Evolutionary conservation across 2,888 invertebrate species (phyloP).

Genomic region (Sicus ferrugineus): DNA sequence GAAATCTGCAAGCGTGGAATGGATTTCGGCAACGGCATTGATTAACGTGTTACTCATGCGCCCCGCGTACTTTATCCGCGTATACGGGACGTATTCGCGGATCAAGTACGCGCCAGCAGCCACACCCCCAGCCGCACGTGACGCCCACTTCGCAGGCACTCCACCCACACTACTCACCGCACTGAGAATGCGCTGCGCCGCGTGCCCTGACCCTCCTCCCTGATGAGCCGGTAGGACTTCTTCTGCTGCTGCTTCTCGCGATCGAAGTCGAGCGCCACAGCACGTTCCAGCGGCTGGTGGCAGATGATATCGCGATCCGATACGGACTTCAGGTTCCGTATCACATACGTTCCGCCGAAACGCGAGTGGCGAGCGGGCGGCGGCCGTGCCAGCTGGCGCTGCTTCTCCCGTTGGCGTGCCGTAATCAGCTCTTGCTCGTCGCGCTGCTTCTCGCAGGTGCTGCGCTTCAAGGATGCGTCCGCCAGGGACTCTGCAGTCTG

Average conservation of each 20-base stretch:
- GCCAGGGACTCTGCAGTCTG: slow-evolving; percentile 77
- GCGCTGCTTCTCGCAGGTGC: slow-evolving; percentile 80
- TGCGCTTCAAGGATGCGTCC: slow-evolving; percentile 77
- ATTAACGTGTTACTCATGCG: slow-evolving; percentile 17
- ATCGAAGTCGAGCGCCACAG: slow-evolving; percentile 81
- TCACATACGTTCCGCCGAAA: slow-evolving; percentile 92
- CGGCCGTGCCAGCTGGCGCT: slow-evolving; percentile 58
- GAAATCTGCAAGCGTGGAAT: too few relatives aligned
- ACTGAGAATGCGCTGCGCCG: slow-evolving; percentile 89
- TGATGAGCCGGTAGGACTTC: slow-evolving; percentile 74
- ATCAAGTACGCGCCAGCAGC: background rate
- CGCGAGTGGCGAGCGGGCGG: slow-evolving; percentile 77
- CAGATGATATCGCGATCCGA: slow-evolving; percentile 88
- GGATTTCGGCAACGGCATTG: background rate
- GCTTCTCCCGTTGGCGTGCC: slow-evolving; percentile 76
- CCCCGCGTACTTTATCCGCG: background rate
- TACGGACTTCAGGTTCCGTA: slow-evolving; percentile 93
- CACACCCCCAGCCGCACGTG: background rate
- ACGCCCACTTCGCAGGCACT: background rate
- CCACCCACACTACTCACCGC: slow-evolving; percentile 63
- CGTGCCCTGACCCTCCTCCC: slow-evolving; percentile 71
- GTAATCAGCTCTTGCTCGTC: slow-evolving; percentile 83
- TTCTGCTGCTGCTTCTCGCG: slow-evolving; percentile 78
- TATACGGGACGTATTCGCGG: background rate
- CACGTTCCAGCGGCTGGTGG: slow-evolving; percentile 83